phyloP scores from a whole-genome alignment of 2,888 invertebrate species.

The Elegia similella region DNA sequence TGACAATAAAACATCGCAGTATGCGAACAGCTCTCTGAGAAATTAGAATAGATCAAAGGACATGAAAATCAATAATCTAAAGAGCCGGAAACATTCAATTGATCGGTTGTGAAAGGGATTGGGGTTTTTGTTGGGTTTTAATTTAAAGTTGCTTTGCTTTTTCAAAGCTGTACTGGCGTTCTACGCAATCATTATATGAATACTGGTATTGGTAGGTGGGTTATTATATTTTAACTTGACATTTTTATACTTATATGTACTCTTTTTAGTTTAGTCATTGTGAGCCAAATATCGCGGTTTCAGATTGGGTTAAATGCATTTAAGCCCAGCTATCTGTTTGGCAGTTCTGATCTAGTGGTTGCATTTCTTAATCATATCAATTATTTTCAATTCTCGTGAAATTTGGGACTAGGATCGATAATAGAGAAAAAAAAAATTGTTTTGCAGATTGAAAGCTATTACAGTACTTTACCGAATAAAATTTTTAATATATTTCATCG shows the following conservation, averaged over 20 bases:
- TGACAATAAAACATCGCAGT: constrained; percentile 18
- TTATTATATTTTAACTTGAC: background rate
- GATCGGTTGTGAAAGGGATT: constrained; percentile 59
- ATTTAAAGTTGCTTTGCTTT: constrained; percentile 61
- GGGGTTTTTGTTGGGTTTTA: constrained; percentile 67
- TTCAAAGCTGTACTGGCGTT: constrained; percentile 19
- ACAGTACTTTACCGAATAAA: too few species aligned
- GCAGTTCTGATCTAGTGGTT: too few species aligned
- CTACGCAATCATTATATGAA: constrained; percentile 20
- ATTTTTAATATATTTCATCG: too few species aligned
- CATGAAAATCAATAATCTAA: constrained; percentile 59
- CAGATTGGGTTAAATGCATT: too few species aligned
- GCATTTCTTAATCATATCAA: too few species aligned
- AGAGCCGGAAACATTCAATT: constrained; percentile 63
- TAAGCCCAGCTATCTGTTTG: too few species aligned
- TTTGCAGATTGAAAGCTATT: too few species aligned
- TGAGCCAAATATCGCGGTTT: too few species aligned
- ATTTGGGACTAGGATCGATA: too few species aligned
- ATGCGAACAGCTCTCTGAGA: constrained; percentile 34
- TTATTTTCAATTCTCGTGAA: too few species aligned
- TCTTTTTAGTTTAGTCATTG: too few species aligned
- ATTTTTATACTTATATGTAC: background rate
- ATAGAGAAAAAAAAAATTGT: too few species aligned
- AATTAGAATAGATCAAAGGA: constrained; percentile 65
- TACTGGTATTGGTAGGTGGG: constrained; percentile 13